Conservation (phyloP, 2,797 vertebrate species). For the Tarsius wallacei region DNA sequence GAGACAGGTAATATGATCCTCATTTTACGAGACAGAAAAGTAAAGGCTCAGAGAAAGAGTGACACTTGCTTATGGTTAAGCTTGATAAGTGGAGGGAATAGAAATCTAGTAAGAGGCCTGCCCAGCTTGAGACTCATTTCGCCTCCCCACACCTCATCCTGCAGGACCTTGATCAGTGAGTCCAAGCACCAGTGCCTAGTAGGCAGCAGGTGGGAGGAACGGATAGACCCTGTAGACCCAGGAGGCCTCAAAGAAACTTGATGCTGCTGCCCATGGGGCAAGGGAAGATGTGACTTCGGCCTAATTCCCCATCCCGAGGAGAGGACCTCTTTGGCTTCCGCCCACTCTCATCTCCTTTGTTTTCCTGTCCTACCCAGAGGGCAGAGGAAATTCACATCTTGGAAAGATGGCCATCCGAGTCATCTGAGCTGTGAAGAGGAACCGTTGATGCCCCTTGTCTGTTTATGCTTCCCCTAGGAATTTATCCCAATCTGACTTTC, state of each 20-base stretch:
- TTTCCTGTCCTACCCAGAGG: neutral
- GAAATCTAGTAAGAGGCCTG: neutral
- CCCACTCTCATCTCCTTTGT: neutral
- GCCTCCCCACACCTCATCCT: too few species aligned
- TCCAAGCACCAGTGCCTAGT: neutral
- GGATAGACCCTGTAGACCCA: neutral
- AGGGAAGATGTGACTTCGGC: neutral
- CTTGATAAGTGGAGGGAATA: neutral
- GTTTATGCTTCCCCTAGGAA: too few species aligned
- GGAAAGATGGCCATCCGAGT: neutral
- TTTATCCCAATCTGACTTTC: too few species aligned
- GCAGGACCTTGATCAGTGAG: too few species aligned
- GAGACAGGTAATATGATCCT: neutral
- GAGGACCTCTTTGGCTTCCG: neutral
- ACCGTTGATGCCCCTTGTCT: too few species aligned
- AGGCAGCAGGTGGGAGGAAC: neutral
- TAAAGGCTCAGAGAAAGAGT: neutral
- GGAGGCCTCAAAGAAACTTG: neutral
- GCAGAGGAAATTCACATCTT: neutral
- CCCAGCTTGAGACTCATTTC: too few species aligned
- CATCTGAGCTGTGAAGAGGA: neutral
- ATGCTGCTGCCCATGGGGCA: neutral
- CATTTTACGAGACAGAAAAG: neutral
- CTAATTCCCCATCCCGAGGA: neutral
- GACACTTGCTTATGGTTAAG: neutral